Evolutionary conservation across 2,113 vertebrate species (phyloP).

Genomic region (Calyptommatus sinebrachiatus): DNA sequence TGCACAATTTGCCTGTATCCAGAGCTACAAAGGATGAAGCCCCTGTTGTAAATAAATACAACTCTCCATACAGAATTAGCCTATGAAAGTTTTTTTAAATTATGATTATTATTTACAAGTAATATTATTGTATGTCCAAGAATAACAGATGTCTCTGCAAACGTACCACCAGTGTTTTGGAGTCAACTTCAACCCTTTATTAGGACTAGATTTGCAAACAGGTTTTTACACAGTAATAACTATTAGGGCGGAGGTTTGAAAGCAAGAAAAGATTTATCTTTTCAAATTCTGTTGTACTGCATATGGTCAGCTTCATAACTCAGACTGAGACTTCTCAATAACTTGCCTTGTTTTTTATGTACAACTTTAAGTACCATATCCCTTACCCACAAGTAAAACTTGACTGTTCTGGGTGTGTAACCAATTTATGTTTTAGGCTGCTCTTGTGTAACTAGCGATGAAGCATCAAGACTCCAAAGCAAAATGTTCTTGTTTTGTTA

Average conservation of each 20-base stretch:
- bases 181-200: too few species aligned
- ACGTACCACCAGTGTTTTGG: too few species aligned
- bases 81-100: too few species aligned
- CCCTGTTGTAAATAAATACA: too few species aligned
- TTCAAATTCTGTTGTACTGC: not conserved
- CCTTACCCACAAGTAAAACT: conserved; percentile 30
- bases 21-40: too few species aligned
- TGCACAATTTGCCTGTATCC: too few species aligned
- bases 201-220: too few species aligned
- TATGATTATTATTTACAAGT: too few species aligned
- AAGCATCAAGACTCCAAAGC: conserved; percentile 12
- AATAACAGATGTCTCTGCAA: not conserved
- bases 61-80: too few species aligned
- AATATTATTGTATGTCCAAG: not conserved
- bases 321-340: conserved; percentile 27
- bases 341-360: not conserved
- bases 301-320: not conserved
- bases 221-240: not conserved
- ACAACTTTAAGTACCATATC: conserved; percentile 24
- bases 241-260: not conserved
- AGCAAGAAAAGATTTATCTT: not conserved
- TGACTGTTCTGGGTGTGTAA: not conserved
- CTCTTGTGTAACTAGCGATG: conserved; percentile 14
- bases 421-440: not conserved
- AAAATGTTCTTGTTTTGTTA: conserved; percentile 16